Percentiles rank a stretch among this genome's conserved stretches.
These are phyloP conservation scores for Octodon degus DNA, from an alignment of 2,113 vertebrate genomes.

Conservation along the genomic window DNA sequence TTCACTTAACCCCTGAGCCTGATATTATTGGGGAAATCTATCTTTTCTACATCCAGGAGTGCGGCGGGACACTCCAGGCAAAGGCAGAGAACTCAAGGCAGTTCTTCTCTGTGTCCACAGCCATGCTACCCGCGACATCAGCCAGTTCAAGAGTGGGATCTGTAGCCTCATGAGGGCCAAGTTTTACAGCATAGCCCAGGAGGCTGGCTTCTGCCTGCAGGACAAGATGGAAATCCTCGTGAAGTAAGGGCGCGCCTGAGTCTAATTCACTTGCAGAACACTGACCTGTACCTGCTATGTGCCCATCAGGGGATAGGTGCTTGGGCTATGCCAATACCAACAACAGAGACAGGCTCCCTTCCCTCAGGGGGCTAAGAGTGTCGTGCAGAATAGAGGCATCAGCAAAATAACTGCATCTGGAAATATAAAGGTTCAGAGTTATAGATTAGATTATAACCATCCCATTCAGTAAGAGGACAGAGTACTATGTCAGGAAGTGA, in stretches of 20 bases:
- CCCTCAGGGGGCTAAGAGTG: background rate
- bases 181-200: conserved; percentile 82
- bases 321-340: background rate
- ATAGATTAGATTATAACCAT: background rate
- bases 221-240: conserved; percentile 84
- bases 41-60: background rate
- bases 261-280: background rate
- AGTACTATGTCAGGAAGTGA: background rate
- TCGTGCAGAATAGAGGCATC: background rate
- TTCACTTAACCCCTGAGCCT: background rate
- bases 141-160: conserved; percentile 78
- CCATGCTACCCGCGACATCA: conserved; percentile 58
- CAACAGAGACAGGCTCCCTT: background rate
- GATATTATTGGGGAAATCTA: background rate
- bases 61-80: background rate
- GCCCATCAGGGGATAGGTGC: background rate
- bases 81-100: background rate
- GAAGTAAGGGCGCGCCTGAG: conserved; percentile 76
- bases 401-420: background rate
- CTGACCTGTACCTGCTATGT: background rate
- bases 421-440: background rate
- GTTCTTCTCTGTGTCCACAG: conserved; percentile 51
- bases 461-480: background rate
- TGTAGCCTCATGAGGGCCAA: conserved; percentile 77
- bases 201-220: conserved; percentile 80